A percentile compares a stretch with the other conserved stretches of the same genome.
phyloP scores from a whole-genome alignment of 2,888 invertebrate species.

The Baccha elongata region DNA sequence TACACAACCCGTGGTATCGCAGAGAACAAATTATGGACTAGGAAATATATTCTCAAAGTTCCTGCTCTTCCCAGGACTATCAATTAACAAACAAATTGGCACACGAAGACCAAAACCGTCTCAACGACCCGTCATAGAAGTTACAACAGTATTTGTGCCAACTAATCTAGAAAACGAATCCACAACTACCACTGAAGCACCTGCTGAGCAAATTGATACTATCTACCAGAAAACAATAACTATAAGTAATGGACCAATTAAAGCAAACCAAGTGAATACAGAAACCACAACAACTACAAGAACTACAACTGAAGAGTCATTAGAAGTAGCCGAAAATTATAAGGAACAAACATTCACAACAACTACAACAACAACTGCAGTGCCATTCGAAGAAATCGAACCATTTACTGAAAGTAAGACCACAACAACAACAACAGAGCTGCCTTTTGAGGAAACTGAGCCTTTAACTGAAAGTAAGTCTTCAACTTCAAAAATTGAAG shows the following conservation, averaged over 20 bases:
- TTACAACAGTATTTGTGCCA: constrained; percentile 28
- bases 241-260: not conserved
- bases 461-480: constrained; percentile 2
- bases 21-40: constrained; percentile 7
- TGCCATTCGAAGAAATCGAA: constrained; percentile 10
- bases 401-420: not conserved
- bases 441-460: constrained; percentile 25
- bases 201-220: constrained; percentile 29
- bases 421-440: constrained; percentile 21
- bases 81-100: not conserved
- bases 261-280: too few relatives aligned
- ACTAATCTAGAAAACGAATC: constrained; percentile 21
- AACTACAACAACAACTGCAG: constrained; percentile 13
- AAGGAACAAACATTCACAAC: not conserved
- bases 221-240: not conserved
- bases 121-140: constrained; percentile 47
- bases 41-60: constrained; percentile 42
- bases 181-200: not conserved
- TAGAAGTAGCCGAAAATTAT: not conserved
- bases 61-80: constrained; percentile 13
- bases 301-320: not conserved
- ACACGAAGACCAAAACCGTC: constrained; percentile 37
- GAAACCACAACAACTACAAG: not conserved
- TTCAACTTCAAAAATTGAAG: constrained; percentile 5
- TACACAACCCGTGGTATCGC: constrained; percentile 9